Percentiles rank a stretch among this genome's conserved stretches.
Conservation (phyloP, 2,113 vertebrate species). For the Colius striatus region DNA sequence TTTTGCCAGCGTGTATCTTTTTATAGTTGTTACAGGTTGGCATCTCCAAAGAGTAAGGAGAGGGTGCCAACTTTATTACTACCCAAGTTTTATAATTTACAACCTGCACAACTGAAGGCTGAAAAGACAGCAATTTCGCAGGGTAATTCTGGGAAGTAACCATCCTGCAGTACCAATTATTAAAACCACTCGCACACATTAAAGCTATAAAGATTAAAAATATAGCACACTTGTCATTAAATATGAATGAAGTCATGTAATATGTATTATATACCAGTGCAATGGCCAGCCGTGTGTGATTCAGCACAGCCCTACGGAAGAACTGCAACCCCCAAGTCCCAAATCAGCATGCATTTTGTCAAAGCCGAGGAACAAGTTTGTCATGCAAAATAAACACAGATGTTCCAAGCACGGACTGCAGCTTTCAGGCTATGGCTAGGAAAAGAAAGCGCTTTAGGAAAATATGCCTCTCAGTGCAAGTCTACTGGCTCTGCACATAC, state of each 20-base stretch:
- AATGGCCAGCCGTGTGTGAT: conserved; percentile 44
- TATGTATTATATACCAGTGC: conserved; percentile 73
- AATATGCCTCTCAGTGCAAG: background rate
- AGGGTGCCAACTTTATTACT: conserved; percentile 70
- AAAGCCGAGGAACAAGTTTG: conserved; percentile 66
- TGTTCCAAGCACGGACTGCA: conserved; percentile 64
- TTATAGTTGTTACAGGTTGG: conserved; percentile 55
- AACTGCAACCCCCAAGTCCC: conserved; percentile 65
- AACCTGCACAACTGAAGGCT: conserved; percentile 56
- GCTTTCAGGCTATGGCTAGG: conserved; percentile 37
- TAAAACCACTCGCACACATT: conserved; percentile 79
- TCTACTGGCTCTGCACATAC: background rate
- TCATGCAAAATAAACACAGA: conserved; percentile 84
- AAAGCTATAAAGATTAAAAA: conserved; percentile 85
- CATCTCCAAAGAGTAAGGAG: conserved; percentile 47
- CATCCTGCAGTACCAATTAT: conserved; percentile 81
- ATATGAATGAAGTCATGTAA: conserved; percentile 80
- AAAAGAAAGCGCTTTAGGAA: conserved; percentile 10
- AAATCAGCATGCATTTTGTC: conserved; percentile 67
- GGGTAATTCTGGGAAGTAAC: conserved; percentile 74
- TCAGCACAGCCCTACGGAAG: conserved; percentile 53
- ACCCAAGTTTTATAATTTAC: conserved; percentile 77
- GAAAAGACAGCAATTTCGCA: conserved; percentile 80
- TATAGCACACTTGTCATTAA: conserved; percentile 82
- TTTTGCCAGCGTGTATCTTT: conserved; percentile 12